Base-by-base conservation (phyloP, 2,797 vertebrate genomes). In the Tamandua tetradactyla region DNA sequence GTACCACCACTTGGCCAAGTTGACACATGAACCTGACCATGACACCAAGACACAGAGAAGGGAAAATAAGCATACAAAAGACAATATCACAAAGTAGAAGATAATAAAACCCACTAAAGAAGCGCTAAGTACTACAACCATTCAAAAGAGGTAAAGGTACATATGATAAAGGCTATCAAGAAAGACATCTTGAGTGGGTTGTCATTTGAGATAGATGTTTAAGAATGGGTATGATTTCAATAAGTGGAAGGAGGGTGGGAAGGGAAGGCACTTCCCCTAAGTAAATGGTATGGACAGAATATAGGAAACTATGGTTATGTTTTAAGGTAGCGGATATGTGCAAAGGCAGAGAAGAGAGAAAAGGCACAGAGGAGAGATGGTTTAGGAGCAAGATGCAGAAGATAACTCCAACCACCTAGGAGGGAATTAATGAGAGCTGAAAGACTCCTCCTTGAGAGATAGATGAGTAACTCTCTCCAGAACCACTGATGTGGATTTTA, bases 401-500 rank as follows among this genome's bases (percentile, higher is more conserved):
- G 18, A 18, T 13, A 72, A 71, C 69, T n/a, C 59, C 68, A 68
- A 3, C 15, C 17, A 66, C 82, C n/a, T 3, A 14, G 4, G 23
- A 18, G 44, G 42, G 40, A 71, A 40, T 47, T 0, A 22, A 47
- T 25, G 17, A 44, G 40, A 87, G 20, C 57, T 32, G 42, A 27
- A 71, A 75, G 84, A 14, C 17, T 52, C 30, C 13, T 74, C 76
- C 64, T 78, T 69, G 15, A 94, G 30, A 93, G 74, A 83, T 87
- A 80, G 25, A 82, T n/a, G 94, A 89, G 76, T 47, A 89, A 91
- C 80, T 85, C 76, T 87, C 86, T 87, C 78, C 20, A 90, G 69
- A 92, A 96, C 93, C 92, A 94, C 94, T 82, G 57, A 85, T 22
- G 20, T 95, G 49, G 89, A 95, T 93, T 95, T 95, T 94, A 97